phyloP scores from a whole-genome alignment of 2,113 vertebrate genomes.

The Seriola quinqueradiata region DNA sequence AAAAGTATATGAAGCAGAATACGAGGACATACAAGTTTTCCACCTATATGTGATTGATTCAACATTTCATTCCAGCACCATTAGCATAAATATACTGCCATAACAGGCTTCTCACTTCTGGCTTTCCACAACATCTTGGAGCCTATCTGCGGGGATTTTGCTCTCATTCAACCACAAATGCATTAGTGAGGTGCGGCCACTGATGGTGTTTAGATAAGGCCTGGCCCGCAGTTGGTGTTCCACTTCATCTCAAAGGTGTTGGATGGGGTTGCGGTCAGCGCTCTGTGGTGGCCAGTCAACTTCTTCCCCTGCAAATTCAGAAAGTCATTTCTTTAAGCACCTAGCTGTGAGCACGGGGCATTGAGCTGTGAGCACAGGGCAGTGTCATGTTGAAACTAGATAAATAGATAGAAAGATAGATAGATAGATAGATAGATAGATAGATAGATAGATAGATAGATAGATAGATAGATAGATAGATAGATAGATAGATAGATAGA shows the following conservation, averaged over 20 bases:
- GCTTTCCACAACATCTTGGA: not conserved
- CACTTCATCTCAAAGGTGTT: conserved; percentile 10
- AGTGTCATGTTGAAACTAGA: not conserved
- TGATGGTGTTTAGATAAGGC: conserved; percentile 14
- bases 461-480: too few relatives aligned
- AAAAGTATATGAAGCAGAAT: not conserved
- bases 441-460: not conserved
- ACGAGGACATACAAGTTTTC: not conserved
- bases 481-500: too few relatives aligned
- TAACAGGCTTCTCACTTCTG: not conserved
- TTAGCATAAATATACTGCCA: not conserved
- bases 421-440: too few relatives aligned
- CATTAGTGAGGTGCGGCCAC: not conserved
- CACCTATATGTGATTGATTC: not conserved
- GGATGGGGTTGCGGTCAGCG: not conserved
- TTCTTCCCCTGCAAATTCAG: not conserved
- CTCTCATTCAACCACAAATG: not conserved
- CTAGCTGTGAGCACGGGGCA: not conserved
- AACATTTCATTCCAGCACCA: not conserved
- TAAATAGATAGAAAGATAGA: too few relatives aligned
- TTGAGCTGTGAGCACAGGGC: not conserved
- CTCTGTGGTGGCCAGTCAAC: not conserved
- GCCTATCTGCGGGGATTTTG: conserved; percentile 10
- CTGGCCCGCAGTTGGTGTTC: not conserved
- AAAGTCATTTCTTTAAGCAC: conserved; percentile 8